Conservation (phyloP, 2,113 vertebrate genomes). For the Gallinago undulata region DNA sequence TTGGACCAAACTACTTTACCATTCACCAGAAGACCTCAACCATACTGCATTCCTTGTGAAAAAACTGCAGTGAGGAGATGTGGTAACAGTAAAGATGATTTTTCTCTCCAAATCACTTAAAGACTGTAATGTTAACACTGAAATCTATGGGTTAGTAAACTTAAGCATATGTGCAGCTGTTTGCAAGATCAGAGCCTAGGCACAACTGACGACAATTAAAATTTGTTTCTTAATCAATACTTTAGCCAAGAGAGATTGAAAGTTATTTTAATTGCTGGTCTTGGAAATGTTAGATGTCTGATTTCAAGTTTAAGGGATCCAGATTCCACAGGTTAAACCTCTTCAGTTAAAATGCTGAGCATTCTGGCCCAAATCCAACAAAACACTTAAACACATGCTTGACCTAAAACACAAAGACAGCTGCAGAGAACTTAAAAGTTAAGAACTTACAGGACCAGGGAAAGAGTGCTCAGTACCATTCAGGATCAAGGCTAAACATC, state of each 20-base stretch:
- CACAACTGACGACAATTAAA: not conserved
- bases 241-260: not conserved
- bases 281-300: conserved; percentile 17
- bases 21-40: not conserved
- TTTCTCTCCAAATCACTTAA: not conserved
- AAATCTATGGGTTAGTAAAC: not conserved
- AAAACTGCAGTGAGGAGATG: not conserved
- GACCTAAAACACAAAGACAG: conserved; percentile 18
- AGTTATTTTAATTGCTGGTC: conserved; percentile 23
- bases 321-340: conserved; percentile 40
- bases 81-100: not conserved
- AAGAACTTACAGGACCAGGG: conserved; percentile 6
- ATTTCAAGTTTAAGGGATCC: conserved; percentile 19
- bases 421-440: conserved; percentile 15
- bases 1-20: not conserved
- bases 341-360: not conserved
- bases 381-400: conserved; percentile 49
- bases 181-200: not conserved
- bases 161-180: not conserved
- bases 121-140: not conserved
- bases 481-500: not conserved
- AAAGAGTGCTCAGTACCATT: not conserved
- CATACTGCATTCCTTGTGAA: not conserved
- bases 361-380: conserved; percentile 33
- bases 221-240: conserved; percentile 38